Conservation (phyloP, 92 coral and sea anemone genomes). For the Parazoanthus swiftii region DNA sequence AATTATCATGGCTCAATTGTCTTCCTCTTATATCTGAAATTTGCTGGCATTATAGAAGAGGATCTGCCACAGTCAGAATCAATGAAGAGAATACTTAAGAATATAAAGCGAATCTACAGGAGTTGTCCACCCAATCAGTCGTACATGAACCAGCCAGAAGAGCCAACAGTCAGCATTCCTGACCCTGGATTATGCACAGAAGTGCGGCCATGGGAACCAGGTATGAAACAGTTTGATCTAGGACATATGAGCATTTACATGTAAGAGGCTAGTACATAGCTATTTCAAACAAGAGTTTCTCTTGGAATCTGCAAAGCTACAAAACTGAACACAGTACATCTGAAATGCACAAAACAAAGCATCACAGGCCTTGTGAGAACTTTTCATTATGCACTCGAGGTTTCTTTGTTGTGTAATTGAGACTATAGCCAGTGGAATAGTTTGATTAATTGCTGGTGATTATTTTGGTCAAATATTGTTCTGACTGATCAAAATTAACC, state of each 20-base stretch:
- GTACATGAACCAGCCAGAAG: background rate
- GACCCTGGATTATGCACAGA: constrained; percentile 26
- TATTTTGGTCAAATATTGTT: too few species aligned
- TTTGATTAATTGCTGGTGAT: too few species aligned
- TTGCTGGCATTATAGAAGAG: constrained; percentile 6
- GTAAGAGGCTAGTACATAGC: too few species aligned
- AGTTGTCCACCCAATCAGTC: constrained; percentile 5
- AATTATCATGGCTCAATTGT: too few species aligned
- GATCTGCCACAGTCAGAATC: constrained; percentile 39
- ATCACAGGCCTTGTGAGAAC: too few species aligned
- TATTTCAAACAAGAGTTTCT: too few species aligned
- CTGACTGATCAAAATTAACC: too few species aligned
- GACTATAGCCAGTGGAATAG: too few species aligned
- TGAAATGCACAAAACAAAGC: background rate
- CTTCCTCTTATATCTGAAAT: background rate
- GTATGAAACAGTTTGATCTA: background rate
- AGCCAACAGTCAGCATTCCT: constrained; percentile 15
- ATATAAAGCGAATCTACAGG: constrained; percentile 25
- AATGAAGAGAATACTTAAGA: constrained; percentile 20
- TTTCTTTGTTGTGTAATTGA: too few species aligned
- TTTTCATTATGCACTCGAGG: too few species aligned
- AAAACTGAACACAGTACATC: background rate
- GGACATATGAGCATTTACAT: background rate
- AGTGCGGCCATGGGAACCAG: constrained; percentile 14
- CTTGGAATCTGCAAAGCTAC: background rate